phyloP scores from a whole-genome alignment of 2,113 vertebrate species.

The Hydropotes inermis region DNA sequence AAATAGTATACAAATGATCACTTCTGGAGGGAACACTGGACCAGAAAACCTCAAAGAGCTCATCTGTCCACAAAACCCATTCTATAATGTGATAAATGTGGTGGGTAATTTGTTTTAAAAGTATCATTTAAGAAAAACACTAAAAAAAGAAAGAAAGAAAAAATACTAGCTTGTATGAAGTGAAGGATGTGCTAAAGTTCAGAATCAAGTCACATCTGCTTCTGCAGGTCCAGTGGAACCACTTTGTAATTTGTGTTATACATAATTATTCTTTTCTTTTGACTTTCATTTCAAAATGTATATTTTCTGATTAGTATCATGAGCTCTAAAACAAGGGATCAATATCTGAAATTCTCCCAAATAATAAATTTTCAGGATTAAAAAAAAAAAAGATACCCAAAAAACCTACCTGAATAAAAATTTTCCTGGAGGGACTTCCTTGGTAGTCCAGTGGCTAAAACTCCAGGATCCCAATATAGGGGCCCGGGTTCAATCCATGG shows the following conservation, averaged over 20 bases:
- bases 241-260: conserved; percentile 81
- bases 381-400: background rate
- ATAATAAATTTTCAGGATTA: conserved; percentile 82
- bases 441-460: background rate
- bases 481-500: background rate
- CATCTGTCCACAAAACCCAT: background rate
- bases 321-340: conserved; percentile 72
- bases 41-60: background rate
- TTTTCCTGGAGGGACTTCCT: background rate
- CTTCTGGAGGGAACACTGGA: background rate
- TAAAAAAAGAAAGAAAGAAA: too few species aligned
- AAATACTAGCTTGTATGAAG: background rate
- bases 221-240: background rate
- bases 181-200: background rate
- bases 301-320: conserved; percentile 84
- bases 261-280: conserved; percentile 80
- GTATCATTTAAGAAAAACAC: background rate
- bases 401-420: background rate
- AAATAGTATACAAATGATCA: background rate
- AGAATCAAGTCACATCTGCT: background rate
- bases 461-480: background rate
- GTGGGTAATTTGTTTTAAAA: background rate
- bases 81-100: background rate
- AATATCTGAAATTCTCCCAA: conserved; percentile 77
- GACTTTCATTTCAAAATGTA: conserved; percentile 78